These are phyloP conservation scores for Leucoptera coffeella DNA, from an alignment of 2,888 invertebrate species.

Conservation along the genomic window DNA sequence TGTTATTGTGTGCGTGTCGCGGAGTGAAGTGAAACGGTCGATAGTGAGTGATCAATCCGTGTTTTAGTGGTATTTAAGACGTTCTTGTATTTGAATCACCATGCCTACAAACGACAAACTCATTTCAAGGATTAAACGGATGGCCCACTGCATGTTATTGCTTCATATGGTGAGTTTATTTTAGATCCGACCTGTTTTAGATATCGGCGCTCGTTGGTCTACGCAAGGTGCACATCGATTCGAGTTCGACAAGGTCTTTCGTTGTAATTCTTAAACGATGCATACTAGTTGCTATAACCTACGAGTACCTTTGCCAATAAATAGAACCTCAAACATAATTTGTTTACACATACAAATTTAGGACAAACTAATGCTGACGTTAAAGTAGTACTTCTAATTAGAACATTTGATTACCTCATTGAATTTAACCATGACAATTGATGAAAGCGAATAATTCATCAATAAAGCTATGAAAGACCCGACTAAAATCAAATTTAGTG, in stretches of 20 bases:
- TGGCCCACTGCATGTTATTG: slow-evolving; percentile 39
- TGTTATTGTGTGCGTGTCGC: slow-evolving; percentile 45
- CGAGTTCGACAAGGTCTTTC: too few species aligned
- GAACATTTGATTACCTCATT: too few species aligned
- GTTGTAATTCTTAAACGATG: too few species aligned
- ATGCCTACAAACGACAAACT: slow-evolving; percentile 47
- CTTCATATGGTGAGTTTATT: slow-evolving; percentile 40
- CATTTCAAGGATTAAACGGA: slow-evolving; percentile 37
- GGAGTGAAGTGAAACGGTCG: slow-evolving; percentile 47
- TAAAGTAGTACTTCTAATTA: too few species aligned
- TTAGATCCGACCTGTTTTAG: slow-evolving; percentile 7
- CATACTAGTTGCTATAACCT: too few species aligned
- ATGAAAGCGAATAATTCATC: background rate
- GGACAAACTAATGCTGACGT: too few species aligned
- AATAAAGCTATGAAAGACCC: background rate
- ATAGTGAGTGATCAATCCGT: slow-evolving; percentile 36
- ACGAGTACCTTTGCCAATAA: too few species aligned
- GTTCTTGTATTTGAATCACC: slow-evolving; percentile 10
- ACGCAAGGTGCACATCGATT: too few species aligned
- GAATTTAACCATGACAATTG: too few species aligned
- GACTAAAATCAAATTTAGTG: slow-evolving; percentile 10
- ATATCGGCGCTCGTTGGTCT: too few species aligned
- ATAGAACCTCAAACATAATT: too few species aligned
- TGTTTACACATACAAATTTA: too few species aligned
- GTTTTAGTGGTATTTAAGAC: slow-evolving; percentile 17